Conservation (phyloP, 2,113 vertebrate genomes). For the Pteruthius melanotis region DNA sequence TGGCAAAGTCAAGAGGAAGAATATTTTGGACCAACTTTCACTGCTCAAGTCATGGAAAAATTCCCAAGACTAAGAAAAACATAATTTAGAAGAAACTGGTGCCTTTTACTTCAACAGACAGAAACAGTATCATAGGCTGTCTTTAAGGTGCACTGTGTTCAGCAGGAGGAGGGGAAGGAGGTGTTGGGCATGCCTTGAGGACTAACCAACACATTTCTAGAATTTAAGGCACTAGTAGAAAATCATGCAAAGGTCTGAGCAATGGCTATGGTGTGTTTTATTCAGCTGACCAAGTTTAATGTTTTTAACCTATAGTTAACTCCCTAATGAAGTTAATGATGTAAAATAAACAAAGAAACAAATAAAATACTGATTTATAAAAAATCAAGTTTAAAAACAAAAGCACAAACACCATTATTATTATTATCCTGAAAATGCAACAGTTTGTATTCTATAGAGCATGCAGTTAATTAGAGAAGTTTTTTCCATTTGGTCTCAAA, state of each 20-base stretch:
- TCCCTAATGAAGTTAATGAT: not conserved
- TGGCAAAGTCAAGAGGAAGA: not conserved
- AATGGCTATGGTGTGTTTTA: not conserved
- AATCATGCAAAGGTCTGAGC: not conserved
- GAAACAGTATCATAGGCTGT: not conserved
- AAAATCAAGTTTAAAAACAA: not conserved
- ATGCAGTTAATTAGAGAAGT: slow-evolving; percentile 43
- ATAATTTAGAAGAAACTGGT: not conserved
- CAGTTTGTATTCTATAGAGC: slow-evolving; percentile 8
- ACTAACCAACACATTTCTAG: not conserved
- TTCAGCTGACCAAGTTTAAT: not conserved
- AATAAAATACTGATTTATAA: not conserved
- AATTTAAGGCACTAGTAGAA: not conserved
- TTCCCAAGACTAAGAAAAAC: not conserved
- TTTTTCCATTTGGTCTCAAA: slow-evolving; percentile 29
- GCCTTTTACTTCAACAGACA: not conserved
- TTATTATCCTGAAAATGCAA: not conserved
- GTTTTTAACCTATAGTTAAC: not conserved
- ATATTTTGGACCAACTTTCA: not conserved
- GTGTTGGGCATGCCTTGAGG: not conserved
- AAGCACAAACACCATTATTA: not conserved
- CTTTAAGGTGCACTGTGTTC: not conserved
- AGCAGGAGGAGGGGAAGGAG: not conserved
- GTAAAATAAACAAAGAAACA: not conserved
- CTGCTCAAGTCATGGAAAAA: not conserved